Base-by-base conservation (phyloP, 92 coral and sea anemone species). In the Zoanthus solanderi region DNA sequence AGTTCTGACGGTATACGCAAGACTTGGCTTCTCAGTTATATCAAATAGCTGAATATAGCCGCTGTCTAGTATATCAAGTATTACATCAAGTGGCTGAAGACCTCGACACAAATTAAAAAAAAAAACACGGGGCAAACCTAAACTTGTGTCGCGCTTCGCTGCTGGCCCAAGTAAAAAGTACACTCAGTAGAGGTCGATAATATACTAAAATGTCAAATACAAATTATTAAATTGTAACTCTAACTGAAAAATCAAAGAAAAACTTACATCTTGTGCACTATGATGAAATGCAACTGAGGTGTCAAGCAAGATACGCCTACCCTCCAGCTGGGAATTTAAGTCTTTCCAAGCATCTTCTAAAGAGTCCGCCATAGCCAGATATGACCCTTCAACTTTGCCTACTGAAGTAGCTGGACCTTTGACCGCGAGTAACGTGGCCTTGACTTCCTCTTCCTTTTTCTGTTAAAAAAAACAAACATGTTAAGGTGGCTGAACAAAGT, bases 341-440 rank as follows among this genome's bases (percentile, higher is more conserved):
- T 95, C 99, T 88, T 94, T 97, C 99, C 99, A 97, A 15, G 98
- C 98, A 90, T 95, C 99, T 78, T 95, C 98, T 73, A 97, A 77
- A 3, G 97, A 95, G 75, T 90, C 98, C 42, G 98, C 96, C 99
- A 97, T 97, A 61, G 88, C 88, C 61, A 89, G 92, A 85, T 77
- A 91, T 4, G 94, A 84, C 7, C 76, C 90, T 79, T 85, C 87
- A 58, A 54, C 66, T 37, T 84, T 76, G 9, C 81, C 84, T 28
- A 72, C 94, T 45, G 87, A 58, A 23, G 71, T 31, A 5, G 78
- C 73, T 6, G 86, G 79, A 17, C 83, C 86, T 44, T 83, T 88
- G 57, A 88, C 91, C 23, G 91, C 89, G 71, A 87, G 88, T 53
- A 95, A 80, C n/a, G 89, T 87, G 56, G 89, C 93, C 30, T 92